Evolutionary conservation across 2,113 vertebrate genomes (phyloP).

Genomic region (Eulemur macaco): DNA sequence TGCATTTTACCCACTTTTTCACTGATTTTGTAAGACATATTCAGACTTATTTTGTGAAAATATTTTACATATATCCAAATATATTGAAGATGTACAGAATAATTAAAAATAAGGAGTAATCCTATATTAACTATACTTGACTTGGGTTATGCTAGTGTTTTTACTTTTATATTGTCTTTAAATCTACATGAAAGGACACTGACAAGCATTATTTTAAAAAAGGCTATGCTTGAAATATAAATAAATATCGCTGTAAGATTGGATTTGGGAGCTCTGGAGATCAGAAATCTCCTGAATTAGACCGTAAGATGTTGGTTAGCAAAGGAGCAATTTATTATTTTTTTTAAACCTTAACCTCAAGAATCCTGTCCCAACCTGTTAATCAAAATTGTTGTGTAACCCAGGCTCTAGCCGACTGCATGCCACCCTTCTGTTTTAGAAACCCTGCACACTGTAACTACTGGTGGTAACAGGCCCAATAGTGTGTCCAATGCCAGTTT

Average conservation of each 20-base stretch:
- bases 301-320: not conserved
- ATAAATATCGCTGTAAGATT: not conserved
- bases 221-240: not conserved
- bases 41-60: conserved; percentile 36
- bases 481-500: not conserved
- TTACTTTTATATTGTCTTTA: not conserved
- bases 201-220: conserved; percentile 18
- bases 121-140: not conserved
- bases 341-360: conserved; percentile 57
- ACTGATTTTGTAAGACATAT: conserved; percentile 5
- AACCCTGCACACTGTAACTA: not conserved
- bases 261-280: not conserved
- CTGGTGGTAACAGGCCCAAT: not conserved
- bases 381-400: conserved; percentile 32
- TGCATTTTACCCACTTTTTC: not conserved
- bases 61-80: not conserved
- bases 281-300: conserved; percentile 19
- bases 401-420: not conserved
- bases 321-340: conserved; percentile 28
- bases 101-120: not conserved
- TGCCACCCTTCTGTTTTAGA: not conserved
- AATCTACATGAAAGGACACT: not conserved
- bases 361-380: conserved; percentile 54
- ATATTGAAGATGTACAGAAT: not conserved
- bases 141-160: not conserved